These are phyloP conservation scores for Dysmachus trigonus DNA, from an alignment of 2,888 invertebrate genomes.

Conservation along the genomic window DNA sequence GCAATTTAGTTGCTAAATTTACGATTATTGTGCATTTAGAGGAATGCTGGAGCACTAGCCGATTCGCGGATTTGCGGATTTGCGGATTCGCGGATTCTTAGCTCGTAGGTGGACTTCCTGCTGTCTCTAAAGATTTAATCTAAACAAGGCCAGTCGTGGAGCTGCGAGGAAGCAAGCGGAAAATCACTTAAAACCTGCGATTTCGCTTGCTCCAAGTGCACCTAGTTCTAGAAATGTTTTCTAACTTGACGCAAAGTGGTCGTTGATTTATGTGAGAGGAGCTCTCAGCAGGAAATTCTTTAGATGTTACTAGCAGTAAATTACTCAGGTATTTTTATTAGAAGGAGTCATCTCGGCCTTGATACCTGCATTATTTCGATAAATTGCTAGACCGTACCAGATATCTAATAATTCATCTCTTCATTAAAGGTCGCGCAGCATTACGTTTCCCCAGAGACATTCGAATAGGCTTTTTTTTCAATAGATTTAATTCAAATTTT, in stretches of 20 bases:
- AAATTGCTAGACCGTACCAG: not conserved
- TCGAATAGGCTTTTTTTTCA: not conserved
- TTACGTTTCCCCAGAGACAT: not conserved
- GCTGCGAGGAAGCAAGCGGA: not conserved
- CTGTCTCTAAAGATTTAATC: not conserved
- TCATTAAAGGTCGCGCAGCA: not conserved
- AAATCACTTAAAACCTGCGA: not conserved
- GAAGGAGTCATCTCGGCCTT: not conserved
- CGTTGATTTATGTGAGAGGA: not conserved
- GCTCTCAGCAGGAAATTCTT: not conserved
- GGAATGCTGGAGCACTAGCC: not conserved
- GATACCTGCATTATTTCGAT: not conserved
- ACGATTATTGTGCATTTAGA: slow-evolving; percentile 11
- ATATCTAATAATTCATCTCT: not conserved
- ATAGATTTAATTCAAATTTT: not conserved
- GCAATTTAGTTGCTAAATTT: slow-evolving; percentile 16
- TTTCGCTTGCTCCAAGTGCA: not conserved
- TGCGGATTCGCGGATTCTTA: not conserved
- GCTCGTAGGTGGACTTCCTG: slow-evolving; percentile 25
- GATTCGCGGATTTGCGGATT: not conserved
- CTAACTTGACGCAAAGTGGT: not conserved
- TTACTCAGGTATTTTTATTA: not conserved
- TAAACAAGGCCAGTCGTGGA: not conserved
- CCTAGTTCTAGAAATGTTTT: not conserved
- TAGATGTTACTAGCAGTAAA: not conserved